Conservation (phyloP, 2,797 vertebrate genomes). For the Acropternis orthonyx region DNA sequence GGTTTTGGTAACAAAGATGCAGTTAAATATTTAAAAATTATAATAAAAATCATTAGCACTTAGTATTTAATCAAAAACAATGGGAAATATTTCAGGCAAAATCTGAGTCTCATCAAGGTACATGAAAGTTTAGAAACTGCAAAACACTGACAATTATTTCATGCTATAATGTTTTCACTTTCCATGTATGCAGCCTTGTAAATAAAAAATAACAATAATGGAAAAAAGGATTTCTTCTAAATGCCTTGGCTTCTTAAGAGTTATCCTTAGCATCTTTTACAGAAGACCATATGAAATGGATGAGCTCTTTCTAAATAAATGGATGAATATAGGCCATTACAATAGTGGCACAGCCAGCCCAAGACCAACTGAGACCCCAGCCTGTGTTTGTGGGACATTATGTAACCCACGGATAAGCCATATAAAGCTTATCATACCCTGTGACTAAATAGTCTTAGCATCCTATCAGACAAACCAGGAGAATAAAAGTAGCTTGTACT, state of each 20-base stretch:
- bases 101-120: background rate
- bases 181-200: background rate
- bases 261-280: background rate
- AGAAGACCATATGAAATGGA: background rate
- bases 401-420: background rate
- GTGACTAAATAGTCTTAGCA: background rate
- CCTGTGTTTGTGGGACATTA: background rate
- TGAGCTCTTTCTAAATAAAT: background rate
- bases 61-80: background rate
- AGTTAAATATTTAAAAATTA: background rate
- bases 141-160: background rate
- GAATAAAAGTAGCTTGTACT: background rate
- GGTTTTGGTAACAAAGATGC: background rate
- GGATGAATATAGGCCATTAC: background rate
- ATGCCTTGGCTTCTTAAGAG: background rate
- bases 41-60: background rate
- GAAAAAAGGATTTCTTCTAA: background rate
- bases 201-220: background rate
- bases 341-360: background rate
- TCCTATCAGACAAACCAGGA: background rate
- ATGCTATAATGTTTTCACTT: background rate
- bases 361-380: background rate
- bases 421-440: background rate
- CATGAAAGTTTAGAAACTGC: background rate
- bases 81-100: background rate